Base-by-base conservation (phyloP, 2,888 invertebrate genomes). In the Homarus gammarus region DNA sequence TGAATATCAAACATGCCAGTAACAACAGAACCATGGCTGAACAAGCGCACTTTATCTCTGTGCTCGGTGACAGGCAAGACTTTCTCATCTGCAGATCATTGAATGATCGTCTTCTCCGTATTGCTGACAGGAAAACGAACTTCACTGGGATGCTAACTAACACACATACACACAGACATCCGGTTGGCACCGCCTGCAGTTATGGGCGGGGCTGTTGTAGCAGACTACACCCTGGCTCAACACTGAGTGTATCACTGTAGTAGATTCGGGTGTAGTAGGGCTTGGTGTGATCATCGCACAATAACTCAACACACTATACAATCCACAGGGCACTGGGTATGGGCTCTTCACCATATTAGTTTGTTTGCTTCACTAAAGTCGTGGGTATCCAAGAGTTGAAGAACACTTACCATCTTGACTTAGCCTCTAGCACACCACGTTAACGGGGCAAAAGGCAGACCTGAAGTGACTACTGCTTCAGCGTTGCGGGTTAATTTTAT, bases 391-490 rank as follows among this genome's bases (percentile, higher is more conserved):
- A 22, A 38, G 27, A 73, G 73, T 73, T 73, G 73, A 73, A 61
- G 36, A 72, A 81, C 75, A 88, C 88, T 88, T 84, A 88, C 88
- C 88, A 88, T 88, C 77, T 77, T 88, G 77, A 77, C 56, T 84
- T 84, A 78, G 88, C 88, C 88, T 88, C 88, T 88, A 88, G 88
- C 88, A 88, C 88, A 88, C 88, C 88, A 88, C 83, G 87, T 88
- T n/a, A 73, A 68, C 88, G 88, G 88, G 88, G 88, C 88, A 88
- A 87, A 90, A 87, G 91, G 90, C 91, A 81, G 90, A 90, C 91
- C 91, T 91, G 91, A 91, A 91, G 91, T 91, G 91, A 90, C 91
- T 91, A 61, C 40, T 77, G 81, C 73, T 77, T 40, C 72, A 87
- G 70, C 36, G 81, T 22, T 36, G 87, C 75, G 84, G 81, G 82